These are phyloP conservation scores for Aldabrachelys gigantea DNA, from an alignment of 2,113 vertebrate species.

Conservation along the genomic window DNA sequence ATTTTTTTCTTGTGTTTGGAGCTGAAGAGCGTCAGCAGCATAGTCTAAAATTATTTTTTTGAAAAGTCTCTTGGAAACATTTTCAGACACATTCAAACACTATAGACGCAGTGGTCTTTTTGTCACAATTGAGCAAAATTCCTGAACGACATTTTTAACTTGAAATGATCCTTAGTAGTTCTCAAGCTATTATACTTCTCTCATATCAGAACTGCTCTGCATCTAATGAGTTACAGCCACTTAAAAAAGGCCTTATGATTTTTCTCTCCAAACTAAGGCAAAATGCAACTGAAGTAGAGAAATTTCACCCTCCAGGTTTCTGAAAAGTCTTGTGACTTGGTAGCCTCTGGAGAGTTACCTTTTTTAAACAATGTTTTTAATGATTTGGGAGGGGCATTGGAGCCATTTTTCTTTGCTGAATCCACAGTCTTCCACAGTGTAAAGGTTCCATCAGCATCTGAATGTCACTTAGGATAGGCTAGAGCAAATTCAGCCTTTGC, in stretches of 20 bases:
- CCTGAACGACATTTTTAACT: conserved; percentile 24
- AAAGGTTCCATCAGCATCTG: conserved; percentile 3
- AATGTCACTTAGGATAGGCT: neutral
- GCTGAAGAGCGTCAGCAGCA: conserved; percentile 36
- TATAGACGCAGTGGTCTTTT: conserved; percentile 14
- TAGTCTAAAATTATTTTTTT: conserved; percentile 10
- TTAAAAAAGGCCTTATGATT: neutral
- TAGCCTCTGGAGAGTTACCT: neutral
- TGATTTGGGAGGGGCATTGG: neutral
- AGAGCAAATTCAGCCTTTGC: neutral
- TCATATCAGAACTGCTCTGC: neutral
- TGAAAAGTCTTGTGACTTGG: conserved; percentile 18
- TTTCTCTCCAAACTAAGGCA: neutral
- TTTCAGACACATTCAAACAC: conserved; percentile 48
- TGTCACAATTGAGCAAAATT: conserved; percentile 2
- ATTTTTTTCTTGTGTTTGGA: neutral
- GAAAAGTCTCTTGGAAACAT: conserved; percentile 15
- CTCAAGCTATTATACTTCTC: conserved; percentile 20
- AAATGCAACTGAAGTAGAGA: neutral
- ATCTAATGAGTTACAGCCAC: neutral
- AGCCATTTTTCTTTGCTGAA: neutral
- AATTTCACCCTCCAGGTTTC: neutral
- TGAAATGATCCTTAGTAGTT: conserved; percentile 1
- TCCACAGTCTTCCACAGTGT: neutral
- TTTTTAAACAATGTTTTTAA: conserved; percentile 5